Evolutionary conservation across 2,797 vertebrate species (phyloP), one percentile per base, ranked within the genome.

Genomic region (Mionectes olivaceus): DNA sequence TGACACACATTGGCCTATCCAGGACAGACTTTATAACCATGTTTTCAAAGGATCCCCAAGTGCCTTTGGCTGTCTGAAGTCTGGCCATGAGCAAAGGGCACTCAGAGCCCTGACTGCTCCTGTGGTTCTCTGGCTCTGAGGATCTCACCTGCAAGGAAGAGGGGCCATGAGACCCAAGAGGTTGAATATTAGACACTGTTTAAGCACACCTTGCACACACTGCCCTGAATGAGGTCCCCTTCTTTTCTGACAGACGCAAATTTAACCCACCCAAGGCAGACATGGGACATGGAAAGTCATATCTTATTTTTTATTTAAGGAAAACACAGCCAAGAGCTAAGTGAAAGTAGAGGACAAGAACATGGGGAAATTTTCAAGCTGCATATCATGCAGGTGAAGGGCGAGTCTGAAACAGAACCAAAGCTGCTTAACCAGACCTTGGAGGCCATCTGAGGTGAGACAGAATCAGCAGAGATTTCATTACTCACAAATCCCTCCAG

Each of bases 401-500:
- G 74, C 0, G 0, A 75, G 33, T 28, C 37, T 59, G 61, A 85
- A 94, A 75, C 39, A 74, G 86, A 93, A 86, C 53, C 52, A 65
- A 64, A 91, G 70, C 67, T 83, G 37, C 83, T 82, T 75, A 92
- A 91, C 78, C 82, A 91, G 90, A 83, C 52, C 82, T 83, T 64
- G 59, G 53, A 67, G 95, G 94, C 87, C 86, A 92, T 47, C 70
- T 73, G 84, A 91, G 88, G 89, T 82, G 92, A 96, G 70, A 83
- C 43, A 78, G 83, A 94, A 81, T 67, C 90, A 84, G 52, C 49
- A 83, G 80, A 96, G 84, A 87, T 90, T 93, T 94, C 81, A 95
- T 93, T 93, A 92, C 44, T 95, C 82, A 93, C 93, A 89, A 61
- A 90, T 70, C 86, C 78, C 90, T 95, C 89, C 83, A 90, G 89